Evolutionary conservation across 2,113 vertebrate genomes (phyloP).

Genomic region (Rhynchopsitta pachyrhyncha): DNA sequence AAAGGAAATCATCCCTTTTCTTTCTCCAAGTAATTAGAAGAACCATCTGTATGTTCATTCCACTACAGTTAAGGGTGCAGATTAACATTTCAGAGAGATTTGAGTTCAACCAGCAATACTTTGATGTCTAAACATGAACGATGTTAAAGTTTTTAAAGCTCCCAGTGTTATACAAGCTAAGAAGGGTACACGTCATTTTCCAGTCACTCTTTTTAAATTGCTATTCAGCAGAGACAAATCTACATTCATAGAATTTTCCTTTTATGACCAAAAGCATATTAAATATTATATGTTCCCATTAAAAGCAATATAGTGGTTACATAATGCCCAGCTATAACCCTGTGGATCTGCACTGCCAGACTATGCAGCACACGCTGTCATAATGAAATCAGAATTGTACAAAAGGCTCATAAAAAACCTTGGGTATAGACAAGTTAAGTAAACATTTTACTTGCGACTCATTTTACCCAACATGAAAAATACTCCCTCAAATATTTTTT

Average conservation of each 20-base stretch:
- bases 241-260: slow-evolving; percentile 20
- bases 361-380: background rate
- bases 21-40: slow-evolving; percentile 63
- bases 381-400: background rate
- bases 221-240: slow-evolving; percentile 10
- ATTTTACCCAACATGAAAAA: background rate
- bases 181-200: slow-evolving; percentile 34
- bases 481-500: background rate
- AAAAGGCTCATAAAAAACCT: background rate
- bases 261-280: slow-evolving; percentile 26
- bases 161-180: slow-evolving; percentile 15
- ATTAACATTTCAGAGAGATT: slow-evolving; percentile 69
- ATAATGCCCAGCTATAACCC: background rate
- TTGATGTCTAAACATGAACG: slow-evolving; percentile 58
- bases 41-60: slow-evolving; percentile 63
- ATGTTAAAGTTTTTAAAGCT: slow-evolving; percentile 55
- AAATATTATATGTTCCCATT: background rate
- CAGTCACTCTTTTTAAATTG: slow-evolving; percentile 20
- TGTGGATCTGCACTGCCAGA: background rate
- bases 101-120: slow-evolving; percentile 54
- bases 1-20: slow-evolving; percentile 62
- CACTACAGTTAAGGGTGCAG: slow-evolving; percentile 33
- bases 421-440: background rate
- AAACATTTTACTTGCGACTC: background rate
- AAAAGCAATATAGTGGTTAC: background rate